Conservation (phyloP, 1,140 invertebrate genomes). For the Halictus rubicundus region DNA sequence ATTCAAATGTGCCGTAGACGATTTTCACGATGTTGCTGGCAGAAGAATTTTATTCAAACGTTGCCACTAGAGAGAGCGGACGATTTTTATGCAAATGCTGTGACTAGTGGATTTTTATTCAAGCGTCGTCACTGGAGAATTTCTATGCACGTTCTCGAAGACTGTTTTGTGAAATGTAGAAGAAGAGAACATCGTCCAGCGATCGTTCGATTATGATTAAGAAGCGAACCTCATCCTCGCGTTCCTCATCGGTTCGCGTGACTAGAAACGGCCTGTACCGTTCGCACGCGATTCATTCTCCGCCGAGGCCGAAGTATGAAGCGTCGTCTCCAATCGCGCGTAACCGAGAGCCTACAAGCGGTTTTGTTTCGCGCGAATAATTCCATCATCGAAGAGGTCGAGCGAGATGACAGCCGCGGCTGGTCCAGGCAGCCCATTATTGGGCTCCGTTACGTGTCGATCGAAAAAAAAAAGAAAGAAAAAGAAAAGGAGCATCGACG, state of each 20-base stretch:
- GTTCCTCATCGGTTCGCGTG: background rate
- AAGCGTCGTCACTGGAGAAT: no score
- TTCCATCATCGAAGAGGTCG: constrained; percentile 15
- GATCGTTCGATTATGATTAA: no score
- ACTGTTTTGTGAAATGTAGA: no score
- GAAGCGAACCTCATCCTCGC: background rate
- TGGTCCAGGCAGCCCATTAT: background rate
- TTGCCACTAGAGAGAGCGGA: no score
- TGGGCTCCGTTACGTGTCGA: background rate
- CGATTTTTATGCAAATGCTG: no score
- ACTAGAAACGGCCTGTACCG: constrained; percentile 13
- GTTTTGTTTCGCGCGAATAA: constrained; percentile 23
- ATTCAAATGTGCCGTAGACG: no score
- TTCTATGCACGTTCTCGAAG: no score
- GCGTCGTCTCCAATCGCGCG: constrained; percentile 34
- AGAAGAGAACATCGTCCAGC: no score
- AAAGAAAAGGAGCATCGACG: background rate
- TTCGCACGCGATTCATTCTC: background rate
- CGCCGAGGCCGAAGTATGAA: constrained; percentile 4
- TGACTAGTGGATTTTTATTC: no score
- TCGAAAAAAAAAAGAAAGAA: no score
- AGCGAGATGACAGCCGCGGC: constrained; percentile 28
- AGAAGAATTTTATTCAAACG: no score
- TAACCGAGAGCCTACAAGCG: constrained; percentile 10
- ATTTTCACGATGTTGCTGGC: no score